phyloP scores from a whole-genome alignment of 2,113 vertebrate genomes.

The Bos taurus region ARS-UCD2.0 NC_037335.1:58498501-58499000 shows the following conservation, averaged over 20 bases:
- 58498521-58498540: background rate
- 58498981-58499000: background rate
- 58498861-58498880: conserved; percentile 1
- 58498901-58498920: background rate
- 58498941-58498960: background rate
- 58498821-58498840: background rate
- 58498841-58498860: background rate
- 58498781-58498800: background rate
- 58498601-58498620: background rate
- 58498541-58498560: background rate
- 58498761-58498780: background rate
- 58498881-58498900: background rate
- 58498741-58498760: background rate
- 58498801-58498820: background rate
- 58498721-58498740: background rate
- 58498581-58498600: background rate
- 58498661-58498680: background rate
- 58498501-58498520: background rate
- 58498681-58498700: background rate
- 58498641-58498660: background rate
- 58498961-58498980: conserved; percentile 17
- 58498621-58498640: background rate
- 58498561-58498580: background rate
- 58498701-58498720: background rate
- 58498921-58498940: background rate